Base-by-base conservation (phyloP, 1,140 invertebrate genomes). In the Scaptomyza pallida region DNA sequence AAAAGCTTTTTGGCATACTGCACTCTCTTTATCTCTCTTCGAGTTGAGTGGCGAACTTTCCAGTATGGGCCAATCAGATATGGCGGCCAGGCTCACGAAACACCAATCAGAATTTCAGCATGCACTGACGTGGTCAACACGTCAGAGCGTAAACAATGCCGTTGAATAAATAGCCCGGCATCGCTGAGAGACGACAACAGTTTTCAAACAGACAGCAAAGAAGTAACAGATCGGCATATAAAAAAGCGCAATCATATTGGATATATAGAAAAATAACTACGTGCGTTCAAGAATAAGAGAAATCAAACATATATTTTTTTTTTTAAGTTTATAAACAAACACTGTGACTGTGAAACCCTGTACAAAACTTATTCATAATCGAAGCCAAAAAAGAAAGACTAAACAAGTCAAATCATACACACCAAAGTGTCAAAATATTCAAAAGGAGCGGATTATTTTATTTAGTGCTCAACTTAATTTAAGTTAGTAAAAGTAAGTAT, bases 401-500 rank as follows among this genome's bases (percentile, higher is more conserved):
- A 54, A 13, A 61, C n/a, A 47, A 70, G 51, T 63, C 37, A 45
- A 48, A n/a, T 44, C 33, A 41, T 47, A 40, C 59, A 65, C 64
- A 82, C 51, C 37, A 61, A 83, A 82, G 80, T 72, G 75, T 79
- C 72, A 75, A 72, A 62, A 26, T 55, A 55, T 21, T 23, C 56
- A 43, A 67, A 45, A 57, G 19, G 51, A 59, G 6, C 30, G 63
- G 54, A 68, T 77, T 68, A 57, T 74, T 60, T 67, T 55, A 56
- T 26, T 15, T 44, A 65, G 68, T 65, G 52, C 35, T 45, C 35
- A 64, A 65, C 21, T 59, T 76, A 86, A 45, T 55, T 63, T 76
- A 63, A 86, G 37, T 74, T 85, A 80, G 60, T 15, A 74, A 75
- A 88, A 81, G 81, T 86, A 88, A 86, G 81, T 86, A 75, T 77